phyloP scores from a whole-genome alignment of 2,888 invertebrate genomes.

The Amorpha juglandis region DNA sequence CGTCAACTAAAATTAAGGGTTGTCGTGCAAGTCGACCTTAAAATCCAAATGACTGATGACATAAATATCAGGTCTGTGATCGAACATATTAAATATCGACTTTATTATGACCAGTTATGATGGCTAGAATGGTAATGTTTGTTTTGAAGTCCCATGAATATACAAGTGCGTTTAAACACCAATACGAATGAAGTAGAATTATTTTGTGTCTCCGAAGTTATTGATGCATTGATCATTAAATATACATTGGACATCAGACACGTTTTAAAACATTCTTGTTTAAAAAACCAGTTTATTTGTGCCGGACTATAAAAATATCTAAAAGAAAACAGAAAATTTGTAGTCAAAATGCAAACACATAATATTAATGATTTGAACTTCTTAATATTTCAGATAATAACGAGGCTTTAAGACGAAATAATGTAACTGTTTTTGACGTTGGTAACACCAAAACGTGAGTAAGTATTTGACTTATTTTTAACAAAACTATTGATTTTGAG shows the following conservation, averaged over 20 bases:
- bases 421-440: slow-evolving; percentile 55
- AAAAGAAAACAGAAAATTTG: background rate
- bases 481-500: background rate
- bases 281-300: background rate
- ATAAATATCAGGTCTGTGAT: no score
- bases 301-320: background rate
- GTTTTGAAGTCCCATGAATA: no score
- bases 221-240: no score
- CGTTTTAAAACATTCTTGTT: background rate
- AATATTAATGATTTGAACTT: background rate
- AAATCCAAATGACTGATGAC: no score
- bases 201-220: background rate
- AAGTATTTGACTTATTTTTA: slow-evolving; percentile 55
- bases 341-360: background rate
- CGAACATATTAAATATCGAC: no score
- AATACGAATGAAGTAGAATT: no score
- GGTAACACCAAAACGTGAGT: slow-evolving; percentile 77
- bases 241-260: background rate
- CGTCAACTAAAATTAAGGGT: no score
- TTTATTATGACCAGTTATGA: no score
- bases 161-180: no score
- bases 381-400: slow-evolving; percentile 55
- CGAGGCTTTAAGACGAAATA: slow-evolving; percentile 46
- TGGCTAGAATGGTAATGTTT: no score
- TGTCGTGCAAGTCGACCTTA: no score